Percentiles rank a stretch among this genome's conserved stretches.
phyloP scores from a whole-genome alignment of 2,888 invertebrate species.

The Phragmatobia fuliginosa region DNA sequence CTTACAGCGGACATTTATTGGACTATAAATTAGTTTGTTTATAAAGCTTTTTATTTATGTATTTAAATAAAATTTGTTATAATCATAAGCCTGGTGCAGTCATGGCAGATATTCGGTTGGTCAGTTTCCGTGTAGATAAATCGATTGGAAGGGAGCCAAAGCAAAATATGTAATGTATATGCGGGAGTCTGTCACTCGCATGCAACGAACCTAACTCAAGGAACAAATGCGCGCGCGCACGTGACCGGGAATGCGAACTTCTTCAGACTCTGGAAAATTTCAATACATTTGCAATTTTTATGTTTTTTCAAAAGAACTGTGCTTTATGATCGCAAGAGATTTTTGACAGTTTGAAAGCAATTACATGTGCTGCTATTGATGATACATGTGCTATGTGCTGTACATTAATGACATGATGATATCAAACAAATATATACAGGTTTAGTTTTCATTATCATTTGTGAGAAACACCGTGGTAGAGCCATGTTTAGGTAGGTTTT shows the following conservation, averaged over 20 bases:
- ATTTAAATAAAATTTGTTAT: conserved; percentile 26
- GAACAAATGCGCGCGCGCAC: conserved; percentile 77
- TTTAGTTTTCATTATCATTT: not conserved
- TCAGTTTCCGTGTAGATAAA: conserved; percentile 25
- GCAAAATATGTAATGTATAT: conserved; percentile 11
- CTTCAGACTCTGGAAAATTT: conserved; percentile 70
- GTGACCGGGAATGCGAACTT: conserved; percentile 60
- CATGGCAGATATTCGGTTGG: conserved; percentile 26
- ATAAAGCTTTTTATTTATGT: conserved; percentile 16
- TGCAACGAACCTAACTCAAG: conserved; percentile 83
- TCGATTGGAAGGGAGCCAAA: conserved; percentile 19
- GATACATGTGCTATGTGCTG: not conserved
- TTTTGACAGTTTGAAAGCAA: not conserved
- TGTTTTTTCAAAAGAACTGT: not conserved
- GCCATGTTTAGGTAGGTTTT: not conserved
- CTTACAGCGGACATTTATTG: conserved; percentile 25
- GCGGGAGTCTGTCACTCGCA: conserved; percentile 56
- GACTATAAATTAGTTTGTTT: conserved; percentile 16
- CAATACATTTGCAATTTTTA: conserved; percentile 29
- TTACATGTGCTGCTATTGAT: not conserved
- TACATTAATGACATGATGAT: not conserved
- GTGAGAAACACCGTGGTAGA: not conserved
- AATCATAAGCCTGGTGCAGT: conserved; percentile 32
- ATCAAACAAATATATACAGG: not conserved
- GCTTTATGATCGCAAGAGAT: not conserved